Evolutionary conservation across 2,888 invertebrate genomes (phyloP), one percentile per base, ranked within the genome.

Genomic region (Heterodera filipjevi): DNA sequence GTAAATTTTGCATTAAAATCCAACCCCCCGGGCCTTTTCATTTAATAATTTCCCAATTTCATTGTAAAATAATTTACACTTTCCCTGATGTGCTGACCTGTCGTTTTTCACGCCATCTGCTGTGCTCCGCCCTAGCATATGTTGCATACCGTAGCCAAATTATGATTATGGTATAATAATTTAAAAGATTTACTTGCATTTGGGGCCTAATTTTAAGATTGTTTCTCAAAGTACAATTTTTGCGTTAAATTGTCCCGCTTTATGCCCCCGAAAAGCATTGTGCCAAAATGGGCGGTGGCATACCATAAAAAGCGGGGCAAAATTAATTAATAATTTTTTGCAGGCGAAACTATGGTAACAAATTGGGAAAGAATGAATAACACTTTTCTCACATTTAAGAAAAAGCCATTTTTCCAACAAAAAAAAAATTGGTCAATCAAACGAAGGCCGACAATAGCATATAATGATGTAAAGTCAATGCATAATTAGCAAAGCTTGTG

Each of bases 141-240:
- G 59, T 27, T 27, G 59, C n/a, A 59, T 59, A 59, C 59, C 59
- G 59, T 59, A 59, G 27, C 46, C 71, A 71, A 39, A 71, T 33
- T 71, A 30, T 35, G 71, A 71, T 35, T 71, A 30, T 33, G 10
- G 30, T 46, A 33, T 0, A 19, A 5, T 35, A 46, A 30, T 71
- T 71, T 10, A 33, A 27, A 35, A 16, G 27, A n/a, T 10, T 59
- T n/a, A 6, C 8, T 59, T 2, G 59, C 71, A 33, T 14, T 30
- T 71, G n/a, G n/a, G n/a, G n/a, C n/a, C n/a, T n/a, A n/a, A 16
- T 14, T 71, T 71, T 6, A 35, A 33, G 39, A 16, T 39, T 35
- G 35, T 59, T n/a, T 22, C 10, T 59, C n/a, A 59, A 27, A n/a
- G n/a, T n/a, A 27, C n/a, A 27, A 27, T 59, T 59, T 12, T 1